phyloP scores from a whole-genome alignment of 2,797 vertebrate species.

The Nothura maculosa region DNA sequence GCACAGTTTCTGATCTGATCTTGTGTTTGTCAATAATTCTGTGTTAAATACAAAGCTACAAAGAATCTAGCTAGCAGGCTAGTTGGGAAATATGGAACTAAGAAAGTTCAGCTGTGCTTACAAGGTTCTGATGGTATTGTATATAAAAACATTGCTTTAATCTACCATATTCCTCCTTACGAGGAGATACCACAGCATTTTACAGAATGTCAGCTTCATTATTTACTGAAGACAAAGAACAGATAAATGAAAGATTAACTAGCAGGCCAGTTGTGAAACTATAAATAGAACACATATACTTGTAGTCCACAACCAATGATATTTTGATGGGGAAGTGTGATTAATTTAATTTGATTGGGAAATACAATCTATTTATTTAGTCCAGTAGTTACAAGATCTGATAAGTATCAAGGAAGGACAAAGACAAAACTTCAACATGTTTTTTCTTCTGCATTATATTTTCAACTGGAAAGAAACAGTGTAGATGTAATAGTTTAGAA shows the following conservation, averaged over 20 bases:
- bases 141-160: neutral
- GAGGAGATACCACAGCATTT: neutral
- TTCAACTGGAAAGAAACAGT: neutral
- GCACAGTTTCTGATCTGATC: neutral
- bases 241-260: neutral
- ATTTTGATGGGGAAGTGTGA: neutral
- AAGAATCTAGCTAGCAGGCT: neutral
- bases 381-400: neutral
- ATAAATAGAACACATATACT: neutral
- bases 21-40: neutral
- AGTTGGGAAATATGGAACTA: neutral
- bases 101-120: neutral
- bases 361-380: neutral
- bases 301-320: neutral
- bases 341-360: neutral
- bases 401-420: neutral
- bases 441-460: neutral
- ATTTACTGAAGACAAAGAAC: neutral
- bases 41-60: neutral
- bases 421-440: neutral
- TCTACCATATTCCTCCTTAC: neutral
- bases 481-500: no score
- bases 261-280: neutral
- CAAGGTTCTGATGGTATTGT: neutral
- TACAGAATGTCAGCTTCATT: neutral